phyloP scores from a whole-genome alignment of 1,140 invertebrate species.

The Nasonia vitripennis region DNA sequence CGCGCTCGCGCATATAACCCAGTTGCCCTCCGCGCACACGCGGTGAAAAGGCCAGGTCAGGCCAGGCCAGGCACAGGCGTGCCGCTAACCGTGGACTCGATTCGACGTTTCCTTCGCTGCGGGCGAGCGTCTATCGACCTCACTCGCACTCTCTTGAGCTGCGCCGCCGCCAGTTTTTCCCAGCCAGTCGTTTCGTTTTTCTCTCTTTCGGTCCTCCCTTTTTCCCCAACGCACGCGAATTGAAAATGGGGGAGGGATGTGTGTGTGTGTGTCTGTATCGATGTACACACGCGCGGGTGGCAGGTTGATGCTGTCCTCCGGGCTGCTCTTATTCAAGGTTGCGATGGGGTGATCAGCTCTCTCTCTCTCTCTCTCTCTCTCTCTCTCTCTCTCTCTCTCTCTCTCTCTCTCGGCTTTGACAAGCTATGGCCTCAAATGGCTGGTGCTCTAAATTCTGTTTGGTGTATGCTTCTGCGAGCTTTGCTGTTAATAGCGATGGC shows the following conservation, averaged over 20 bases:
- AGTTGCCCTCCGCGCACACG: neutral
- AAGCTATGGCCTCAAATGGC: no score
- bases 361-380: no score
- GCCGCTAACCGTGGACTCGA: constrained; percentile 46
- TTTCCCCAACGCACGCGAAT: neutral
- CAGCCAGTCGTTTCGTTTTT: constrained; percentile 4
- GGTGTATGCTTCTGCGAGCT: neutral
- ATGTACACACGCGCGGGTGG: neutral
- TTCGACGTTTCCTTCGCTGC: constrained; percentile 7
- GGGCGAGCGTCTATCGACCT: constrained; percentile 30
- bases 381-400: no score
- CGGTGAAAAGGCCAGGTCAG: constrained; percentile 10
- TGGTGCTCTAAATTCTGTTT: neutral
- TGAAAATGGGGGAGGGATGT: neutral
- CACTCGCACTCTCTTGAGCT: neutral
- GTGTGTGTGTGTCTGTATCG: neutral
- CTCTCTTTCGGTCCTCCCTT: neutral
- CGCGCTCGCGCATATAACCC: constrained; percentile 47
- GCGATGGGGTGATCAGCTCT: no score
- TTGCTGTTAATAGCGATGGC: neutral
- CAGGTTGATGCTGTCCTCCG: neutral
- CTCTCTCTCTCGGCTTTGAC: no score
- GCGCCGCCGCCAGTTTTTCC: constrained; percentile 26
- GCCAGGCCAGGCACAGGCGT: constrained; percentile 10
- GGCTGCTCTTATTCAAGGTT: no score